phyloP scores from a whole-genome alignment of 1,140 invertebrate species.

The Scylla paramamosain region DNA sequence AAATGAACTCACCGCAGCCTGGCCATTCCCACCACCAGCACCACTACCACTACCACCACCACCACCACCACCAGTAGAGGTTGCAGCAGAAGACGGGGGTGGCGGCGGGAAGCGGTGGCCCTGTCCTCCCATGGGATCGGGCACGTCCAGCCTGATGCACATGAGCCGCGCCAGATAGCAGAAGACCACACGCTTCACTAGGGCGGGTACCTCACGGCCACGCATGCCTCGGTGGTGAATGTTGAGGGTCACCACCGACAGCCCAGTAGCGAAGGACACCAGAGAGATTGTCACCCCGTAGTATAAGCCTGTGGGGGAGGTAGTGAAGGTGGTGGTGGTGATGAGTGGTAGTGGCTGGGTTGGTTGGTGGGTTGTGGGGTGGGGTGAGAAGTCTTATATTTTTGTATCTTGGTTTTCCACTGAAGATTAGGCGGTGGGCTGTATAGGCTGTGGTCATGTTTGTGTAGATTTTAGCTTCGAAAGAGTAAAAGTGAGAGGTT shows the following conservation, averaged over 20 bases:
- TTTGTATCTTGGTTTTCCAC: too few relatives aligned
- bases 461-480: too few relatives aligned
- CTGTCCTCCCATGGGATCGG: slow-evolving; percentile 76
- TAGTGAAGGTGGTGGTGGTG: too few relatives aligned
- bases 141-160: slow-evolving; percentile 81
- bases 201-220: slow-evolving; percentile 81
- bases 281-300: slow-evolving; percentile 85
- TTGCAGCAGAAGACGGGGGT: background rate
- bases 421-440: too few relatives aligned
- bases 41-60: background rate
- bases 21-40: background rate
- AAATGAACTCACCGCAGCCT: background rate
- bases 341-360: background rate
- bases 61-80: background rate
- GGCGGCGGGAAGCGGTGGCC: slow-evolving; percentile 49
- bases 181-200: slow-evolving; percentile 83
- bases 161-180: slow-evolving; percentile 82
- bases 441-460: too few relatives aligned
- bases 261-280: slow-evolving; percentile 84
- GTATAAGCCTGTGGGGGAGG: slow-evolving; percentile 81
- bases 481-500: too few relatives aligned
- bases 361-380: background rate
- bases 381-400: too few relatives aligned
- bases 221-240: slow-evolving; percentile 84
- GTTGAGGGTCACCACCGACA: slow-evolving; percentile 83